Conservation (phyloP, 2,888 invertebrate species). For the Apodemia mormo region DNA sequence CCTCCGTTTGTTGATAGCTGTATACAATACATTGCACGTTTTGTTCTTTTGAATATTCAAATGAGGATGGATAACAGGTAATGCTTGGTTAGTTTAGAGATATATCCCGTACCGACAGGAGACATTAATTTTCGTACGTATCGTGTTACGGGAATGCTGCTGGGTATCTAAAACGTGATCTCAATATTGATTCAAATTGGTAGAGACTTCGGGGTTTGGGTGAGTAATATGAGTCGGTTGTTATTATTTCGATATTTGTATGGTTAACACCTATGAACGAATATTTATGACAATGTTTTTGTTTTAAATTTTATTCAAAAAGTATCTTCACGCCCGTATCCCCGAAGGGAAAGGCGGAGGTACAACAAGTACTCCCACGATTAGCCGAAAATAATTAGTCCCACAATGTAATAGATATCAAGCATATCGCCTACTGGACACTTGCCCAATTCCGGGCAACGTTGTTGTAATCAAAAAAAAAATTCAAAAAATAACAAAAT, state of each 20-base stretch:
- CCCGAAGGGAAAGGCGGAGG: too few species aligned
- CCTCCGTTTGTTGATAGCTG: constrained; percentile 25
- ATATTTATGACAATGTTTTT: not conserved
- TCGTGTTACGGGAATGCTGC: constrained; percentile 60
- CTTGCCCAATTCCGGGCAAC: too few species aligned
- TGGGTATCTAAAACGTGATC: constrained; percentile 70
- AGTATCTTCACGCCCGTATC: too few species aligned
- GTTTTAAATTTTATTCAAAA: too few species aligned
- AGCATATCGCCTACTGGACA: too few species aligned
- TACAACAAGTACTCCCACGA: too few species aligned
- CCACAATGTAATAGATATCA: too few species aligned
- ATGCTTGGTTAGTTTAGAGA: constrained; percentile 70
- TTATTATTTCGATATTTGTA: constrained; percentile 7
- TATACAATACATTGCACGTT: constrained; percentile 49
- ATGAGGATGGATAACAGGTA: constrained; percentile 61
- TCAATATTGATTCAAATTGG: constrained; percentile 66
- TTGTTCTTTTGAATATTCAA: constrained; percentile 68
- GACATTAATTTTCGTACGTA: constrained; percentile 70
- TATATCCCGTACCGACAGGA: constrained; percentile 47
- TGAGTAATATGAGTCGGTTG: constrained; percentile 21
- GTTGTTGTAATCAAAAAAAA: too few species aligned
- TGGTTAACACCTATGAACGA: not conserved
- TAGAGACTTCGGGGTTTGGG: constrained; percentile 40
- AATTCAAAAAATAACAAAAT: too few species aligned
- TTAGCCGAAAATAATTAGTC: too few species aligned